Evolutionary conservation across 2,113 vertebrate species (phyloP).

Genomic region (Ameiurus melas): DNA sequence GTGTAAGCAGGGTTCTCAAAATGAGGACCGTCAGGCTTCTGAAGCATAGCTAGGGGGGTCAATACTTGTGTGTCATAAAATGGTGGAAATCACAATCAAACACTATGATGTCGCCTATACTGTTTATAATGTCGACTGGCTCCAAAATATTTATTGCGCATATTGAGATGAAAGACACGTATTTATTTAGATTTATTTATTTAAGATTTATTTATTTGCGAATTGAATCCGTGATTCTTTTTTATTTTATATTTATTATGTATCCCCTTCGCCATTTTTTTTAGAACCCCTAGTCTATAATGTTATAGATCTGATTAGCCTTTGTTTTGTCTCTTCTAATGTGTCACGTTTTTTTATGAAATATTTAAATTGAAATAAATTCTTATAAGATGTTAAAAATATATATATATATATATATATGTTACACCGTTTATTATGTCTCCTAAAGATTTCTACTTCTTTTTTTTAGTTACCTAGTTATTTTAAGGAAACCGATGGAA

Average conservation of each 20-base stretch:
- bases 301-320: neutral
- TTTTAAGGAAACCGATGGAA: neutral
- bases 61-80: neutral
- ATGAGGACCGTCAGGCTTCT: neutral
- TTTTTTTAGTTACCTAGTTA: neutral
- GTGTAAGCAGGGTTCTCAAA: neutral
- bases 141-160: neutral
- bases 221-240: neutral
- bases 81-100: neutral
- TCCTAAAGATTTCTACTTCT: neutral
- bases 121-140: neutral
- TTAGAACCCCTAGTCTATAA: neutral
- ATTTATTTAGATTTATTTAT: neutral
- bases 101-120: neutral
- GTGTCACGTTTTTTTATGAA: neutral
- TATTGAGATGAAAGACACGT: neutral
- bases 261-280: neutral
- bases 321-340: neutral
- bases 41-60: neutral
- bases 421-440: neutral
- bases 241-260: neutral
- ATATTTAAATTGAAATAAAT: neutral
- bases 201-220: neutral
- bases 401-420: too few relatives aligned
- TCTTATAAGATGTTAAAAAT: neutral